A percentile compares a stretch with the other conserved stretches of the same genome.
Conservation (phyloP, 64 coral and sea anemone species). For the Montipora capricornis region DNA sequence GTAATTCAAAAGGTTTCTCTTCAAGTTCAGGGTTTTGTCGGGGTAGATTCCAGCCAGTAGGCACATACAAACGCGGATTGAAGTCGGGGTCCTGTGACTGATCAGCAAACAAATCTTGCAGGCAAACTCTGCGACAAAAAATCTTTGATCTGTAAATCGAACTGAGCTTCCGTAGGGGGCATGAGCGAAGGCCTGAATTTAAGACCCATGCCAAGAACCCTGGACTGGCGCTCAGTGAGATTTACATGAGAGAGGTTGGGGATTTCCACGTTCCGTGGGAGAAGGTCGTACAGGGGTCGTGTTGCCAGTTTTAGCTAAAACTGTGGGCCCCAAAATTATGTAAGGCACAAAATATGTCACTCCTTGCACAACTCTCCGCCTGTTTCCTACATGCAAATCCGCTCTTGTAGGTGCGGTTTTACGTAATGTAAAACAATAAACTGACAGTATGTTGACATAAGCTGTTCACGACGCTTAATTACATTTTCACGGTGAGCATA, state of each 20-base stretch:
- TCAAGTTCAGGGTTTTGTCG: too few relatives aligned
- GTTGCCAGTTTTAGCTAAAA: slow-evolving; percentile 31
- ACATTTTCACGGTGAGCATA: too few relatives aligned
- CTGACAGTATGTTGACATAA: too few relatives aligned
- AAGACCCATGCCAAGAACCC: too few relatives aligned
- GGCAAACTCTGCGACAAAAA: slow-evolving; percentile 67
- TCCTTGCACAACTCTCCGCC: too few relatives aligned
- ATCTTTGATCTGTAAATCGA: slow-evolving; percentile 58
- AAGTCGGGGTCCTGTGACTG: slow-evolving; percentile 60
- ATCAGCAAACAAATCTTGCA: slow-evolving; percentile 18
- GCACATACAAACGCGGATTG: slow-evolving; percentile 66
- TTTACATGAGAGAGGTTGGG: slow-evolving; percentile 54
- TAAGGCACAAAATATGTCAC: too few relatives aligned
- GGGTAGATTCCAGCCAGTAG: slow-evolving; percentile 36
- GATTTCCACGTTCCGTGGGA: slow-evolving; percentile 1
- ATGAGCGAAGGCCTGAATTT: not conserved
- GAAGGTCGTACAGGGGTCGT: not conserved
- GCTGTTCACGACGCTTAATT: too few relatives aligned
- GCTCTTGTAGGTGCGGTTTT: too few relatives aligned
- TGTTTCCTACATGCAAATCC: too few relatives aligned
- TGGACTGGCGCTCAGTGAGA: not conserved
- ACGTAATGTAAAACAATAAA: too few relatives aligned
- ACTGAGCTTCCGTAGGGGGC: slow-evolving; percentile 27
- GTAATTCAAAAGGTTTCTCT: too few relatives aligned
- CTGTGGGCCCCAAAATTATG: too few relatives aligned